phyloP scores from a whole-genome alignment of 2,888 invertebrate species.

The Megaustenia siamemsis region DNA sequence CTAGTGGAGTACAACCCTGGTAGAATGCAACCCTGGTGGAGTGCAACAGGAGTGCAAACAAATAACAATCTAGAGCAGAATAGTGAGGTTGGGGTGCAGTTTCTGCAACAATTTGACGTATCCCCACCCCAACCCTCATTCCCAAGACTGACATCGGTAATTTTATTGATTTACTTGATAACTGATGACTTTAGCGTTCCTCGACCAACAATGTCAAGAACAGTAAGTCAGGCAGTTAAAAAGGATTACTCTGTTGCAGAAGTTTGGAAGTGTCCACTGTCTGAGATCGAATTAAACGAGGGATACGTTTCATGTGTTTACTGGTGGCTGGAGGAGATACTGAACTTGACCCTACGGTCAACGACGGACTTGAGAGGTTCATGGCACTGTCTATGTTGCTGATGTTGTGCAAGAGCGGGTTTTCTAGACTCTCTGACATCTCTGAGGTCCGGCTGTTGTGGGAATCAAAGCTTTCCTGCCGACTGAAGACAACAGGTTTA shows the following conservation, averaged over 20 bases:
- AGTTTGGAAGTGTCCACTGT: conserved; percentile 43
- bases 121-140: no score
- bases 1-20: no score
- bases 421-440: background rate
- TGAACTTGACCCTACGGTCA: background rate
- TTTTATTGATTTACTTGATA: no score
- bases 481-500: background rate
- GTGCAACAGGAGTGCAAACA: no score
- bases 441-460: conserved; percentile 35
- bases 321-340: conserved; percentile 2
- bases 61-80: no score
- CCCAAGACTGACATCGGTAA: no score
- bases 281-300: conserved; percentile 33
- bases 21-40: no score
- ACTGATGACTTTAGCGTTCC: no score
- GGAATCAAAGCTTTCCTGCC: conserved; percentile 44
- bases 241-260: background rate
- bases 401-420: conserved; percentile 16
- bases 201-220: no score
- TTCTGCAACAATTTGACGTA: no score
- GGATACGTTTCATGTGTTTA: conserved; percentile 28
- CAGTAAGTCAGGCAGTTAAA: no score
- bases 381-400: background rate
- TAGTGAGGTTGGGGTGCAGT: no score
- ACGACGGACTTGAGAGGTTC: background rate